Base-by-base conservation (phyloP, 1,140 invertebrate species). In the Hormaphis cornu region DNA sequence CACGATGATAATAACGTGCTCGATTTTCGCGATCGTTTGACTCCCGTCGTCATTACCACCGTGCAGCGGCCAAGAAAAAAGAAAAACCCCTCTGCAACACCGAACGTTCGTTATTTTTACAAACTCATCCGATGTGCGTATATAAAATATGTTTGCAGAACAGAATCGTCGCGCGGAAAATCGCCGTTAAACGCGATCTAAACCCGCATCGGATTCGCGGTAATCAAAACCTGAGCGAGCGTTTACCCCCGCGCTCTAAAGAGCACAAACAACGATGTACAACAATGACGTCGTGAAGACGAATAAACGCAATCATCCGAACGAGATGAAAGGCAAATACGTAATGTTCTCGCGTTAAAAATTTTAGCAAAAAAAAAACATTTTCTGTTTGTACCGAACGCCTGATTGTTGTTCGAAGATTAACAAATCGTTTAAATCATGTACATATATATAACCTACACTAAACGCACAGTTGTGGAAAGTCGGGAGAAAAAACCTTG, bases 111-210 rank as follows among this genome's bases (percentile, higher is more conserved):
- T 58, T 58, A 58, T 58, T 58, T n/a, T 24, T 7, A 58, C 20
- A n/a, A 40, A 58, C 20, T 58, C 20, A 58, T 37, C 22, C 10
- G n/a, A 12, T 20, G 24, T 63, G 24, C 14, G 58, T 63, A 30
- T 63, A 44, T 48, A n/a, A n/a, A n/a, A n/a, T n/a, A n/a, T n/a
- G n/a, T n/a, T n/a, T n/a, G n/a, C n/a, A n/a, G 44, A 66, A 50
- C 42, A 33, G 20, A 18, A 66, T 20, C 28, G 28, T 46, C 28
- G 26, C 33, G 14, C 28, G 16, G 28, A 28, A 66, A 35, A 66
- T 66, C 44, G 48, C 42, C n/a, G 42, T 46, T 33, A 48, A 66
- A n/a, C n/a, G n/a, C 30, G 24, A 30, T 33, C 30, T 54, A 54
- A 66, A 66, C 50, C 18, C 40, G 24, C 22, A 66, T 63, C 22